Base-by-base conservation (phyloP, 2,888 invertebrate species). In the Cheilosia scutellata region DNA sequence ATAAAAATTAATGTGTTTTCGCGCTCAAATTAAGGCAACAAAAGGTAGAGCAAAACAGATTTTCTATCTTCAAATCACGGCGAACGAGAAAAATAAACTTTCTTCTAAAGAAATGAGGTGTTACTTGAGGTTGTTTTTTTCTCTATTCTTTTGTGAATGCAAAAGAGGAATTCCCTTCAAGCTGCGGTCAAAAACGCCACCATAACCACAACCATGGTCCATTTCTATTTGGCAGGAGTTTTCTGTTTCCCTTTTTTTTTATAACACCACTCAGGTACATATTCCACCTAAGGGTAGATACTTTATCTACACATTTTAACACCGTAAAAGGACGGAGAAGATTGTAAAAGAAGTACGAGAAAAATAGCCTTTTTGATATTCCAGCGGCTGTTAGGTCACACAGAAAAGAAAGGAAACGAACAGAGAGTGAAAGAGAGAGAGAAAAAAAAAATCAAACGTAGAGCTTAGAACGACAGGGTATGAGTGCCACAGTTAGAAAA, bases 291-390 rank as follows among this genome's bases (percentile, higher is more conserved):
- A 82, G 71, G 71, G 65, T 53, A 63, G 58, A 72, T 78, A 47
- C 74, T 74, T 83, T 79, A 79, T 77, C 78, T 79, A 74, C 74
- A 83, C 83, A 74, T 83, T 83, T 83, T 79, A 83, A 79, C 83
- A 66, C 83, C 74, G 78, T 77, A 27, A 79, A 74, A 68, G 62
- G 62, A 82, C 71, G 65, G 66, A 55, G 37, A 58, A 58, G 51
- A 53, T 40, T 13, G 40, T 13, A 68, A 66, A 33, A 31, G 40
- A 20, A n/a, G 60, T 4, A 29, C 20, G 4, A 31, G 68, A 58
- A 77, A 80, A 76, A 66, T 65, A 82, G 65, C 77, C 66, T 60
- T 66, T 80, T 71, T 72, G 78, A 83, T 83, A 74, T 74, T 83
- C 57, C 49, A 83, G 68, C 83, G 74, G 78, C 78, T 82, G 76